These are phyloP conservation scores for Troilus luridus DNA, from an alignment of 2,888 invertebrate genomes.

Conservation along the genomic window DNA sequence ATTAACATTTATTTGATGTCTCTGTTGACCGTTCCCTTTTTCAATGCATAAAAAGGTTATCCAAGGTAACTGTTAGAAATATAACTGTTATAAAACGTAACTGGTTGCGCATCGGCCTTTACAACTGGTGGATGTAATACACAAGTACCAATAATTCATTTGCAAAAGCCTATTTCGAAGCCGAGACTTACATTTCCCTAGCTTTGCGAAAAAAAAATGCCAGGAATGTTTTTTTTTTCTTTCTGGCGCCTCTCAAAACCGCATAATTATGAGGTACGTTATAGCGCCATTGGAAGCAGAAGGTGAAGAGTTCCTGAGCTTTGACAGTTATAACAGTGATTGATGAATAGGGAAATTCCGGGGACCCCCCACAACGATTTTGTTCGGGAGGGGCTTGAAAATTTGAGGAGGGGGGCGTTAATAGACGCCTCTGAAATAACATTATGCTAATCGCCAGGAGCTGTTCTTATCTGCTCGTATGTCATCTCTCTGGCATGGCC, in stretches of 20 bases:
- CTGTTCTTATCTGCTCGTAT: background rate
- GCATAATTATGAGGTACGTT: background rate
- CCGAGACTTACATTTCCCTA: too few relatives aligned
- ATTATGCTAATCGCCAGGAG: background rate
- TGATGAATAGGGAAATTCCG: background rate
- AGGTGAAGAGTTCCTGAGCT: background rate
- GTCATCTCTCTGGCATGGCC: background rate
- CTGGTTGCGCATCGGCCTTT: too few relatives aligned
- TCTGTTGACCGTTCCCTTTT: too few relatives aligned
- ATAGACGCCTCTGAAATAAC: background rate
- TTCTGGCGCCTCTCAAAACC: background rate
- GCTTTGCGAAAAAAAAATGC: too few relatives aligned
- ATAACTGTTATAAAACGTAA: too few relatives aligned
- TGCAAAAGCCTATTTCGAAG: too few relatives aligned
- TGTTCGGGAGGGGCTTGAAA: background rate
- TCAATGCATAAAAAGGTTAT: too few relatives aligned
- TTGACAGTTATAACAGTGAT: background rate
- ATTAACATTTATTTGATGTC: too few relatives aligned
- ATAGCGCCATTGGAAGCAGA: background rate
- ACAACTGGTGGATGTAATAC: too few relatives aligned
- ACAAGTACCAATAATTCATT: too few relatives aligned
- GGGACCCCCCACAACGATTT: background rate
- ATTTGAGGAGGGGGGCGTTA: background rate
- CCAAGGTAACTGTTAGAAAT: too few relatives aligned
- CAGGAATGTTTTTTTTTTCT: too few relatives aligned